These are phyloP conservation scores for Copsychus sechellarum DNA, from an alignment of 2,113 vertebrate species.

Conservation along the genomic window DNA sequence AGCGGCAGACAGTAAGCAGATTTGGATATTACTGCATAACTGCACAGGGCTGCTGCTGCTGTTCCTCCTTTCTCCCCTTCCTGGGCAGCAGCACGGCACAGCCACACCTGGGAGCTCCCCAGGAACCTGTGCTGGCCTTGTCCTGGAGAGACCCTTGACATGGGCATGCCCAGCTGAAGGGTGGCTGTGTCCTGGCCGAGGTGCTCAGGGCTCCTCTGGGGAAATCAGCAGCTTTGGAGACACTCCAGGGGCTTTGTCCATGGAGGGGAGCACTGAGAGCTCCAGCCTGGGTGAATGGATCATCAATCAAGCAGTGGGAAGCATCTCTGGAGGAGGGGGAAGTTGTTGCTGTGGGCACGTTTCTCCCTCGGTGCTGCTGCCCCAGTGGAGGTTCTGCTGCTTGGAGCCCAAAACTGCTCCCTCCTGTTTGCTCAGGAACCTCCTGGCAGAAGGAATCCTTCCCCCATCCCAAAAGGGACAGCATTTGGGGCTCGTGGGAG, in stretches of 20 bases:
- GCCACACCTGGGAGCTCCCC: not conserved
- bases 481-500: not conserved
- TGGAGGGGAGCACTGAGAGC: not conserved
- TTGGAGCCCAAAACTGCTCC: not conserved
- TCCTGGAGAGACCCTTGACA: not conserved
- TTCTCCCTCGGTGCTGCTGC: not conserved
- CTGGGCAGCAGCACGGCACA: not conserved
- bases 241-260: not conserved
- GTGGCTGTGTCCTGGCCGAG: not conserved
- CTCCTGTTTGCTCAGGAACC: not conserved
- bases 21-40: constrained; percentile 66
- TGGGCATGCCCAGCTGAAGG: not conserved
- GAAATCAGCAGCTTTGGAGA: not conserved
- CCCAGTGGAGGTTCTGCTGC: not conserved
- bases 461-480: not conserved
- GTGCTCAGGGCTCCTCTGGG: not conserved
- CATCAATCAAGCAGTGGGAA: not conserved
- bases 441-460: not conserved
- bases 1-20: constrained; percentile 72
- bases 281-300: not conserved
- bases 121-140: not conserved
- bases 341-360: not conserved
- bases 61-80: not conserved
- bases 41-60: constrained; percentile 10
- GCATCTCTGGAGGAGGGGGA: not conserved